Evolutionary conservation across 2,888 invertebrate genomes (phyloP), one percentile per base, ranked within the genome.

Genomic region (Heliconius charithonia): DNA sequence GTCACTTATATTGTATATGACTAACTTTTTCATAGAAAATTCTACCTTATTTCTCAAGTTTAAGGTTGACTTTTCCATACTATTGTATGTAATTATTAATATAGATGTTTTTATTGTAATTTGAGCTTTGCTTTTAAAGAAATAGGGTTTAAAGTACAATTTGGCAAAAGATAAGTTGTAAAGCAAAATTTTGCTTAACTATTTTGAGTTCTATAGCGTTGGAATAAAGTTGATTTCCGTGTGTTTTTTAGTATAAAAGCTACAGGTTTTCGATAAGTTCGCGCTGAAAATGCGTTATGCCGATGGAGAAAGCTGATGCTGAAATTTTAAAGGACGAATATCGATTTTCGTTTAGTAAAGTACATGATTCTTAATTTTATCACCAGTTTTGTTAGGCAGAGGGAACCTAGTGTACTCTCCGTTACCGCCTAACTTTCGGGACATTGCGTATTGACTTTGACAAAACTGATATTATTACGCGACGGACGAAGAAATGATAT

Each of bases 201-300:
- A 83, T 59, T 71, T 72, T 77, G 13, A 10, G 75, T 78, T 63
- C 25, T 84, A 81, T 73, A 0, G 0, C 0, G 0, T 3, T 1
- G 0, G 0, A 0, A 10, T 86, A 85, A 70, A 79, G 85, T 83
- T 25, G 76, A 56, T 75, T 83, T 83, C 84, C 0, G 62, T 7
- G 56, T 82, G 83, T 0, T 19, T 1, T 3, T 22, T 56, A 74
- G 77, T 71, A 80, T 86, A 83, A 92, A 91, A 92, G 92, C 93
- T 90, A 93, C 93, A 93, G 93, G 93, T 93, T 88, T 90, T 89
- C 91, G 89, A 90, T 92, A 91, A 90, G 88, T 91, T 90, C 87
- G 84, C 87, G 89, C 90, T 90, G 91, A 91, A 92, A 93, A 89
- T 88, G 90, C 89, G 88, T 65, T 78, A 70, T 72, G 65, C 81